These are phyloP conservation scores for Pangasius mekongensis DNA, from an alignment of 2,797 vertebrate genomes.

Conservation along the genomic window DNA sequence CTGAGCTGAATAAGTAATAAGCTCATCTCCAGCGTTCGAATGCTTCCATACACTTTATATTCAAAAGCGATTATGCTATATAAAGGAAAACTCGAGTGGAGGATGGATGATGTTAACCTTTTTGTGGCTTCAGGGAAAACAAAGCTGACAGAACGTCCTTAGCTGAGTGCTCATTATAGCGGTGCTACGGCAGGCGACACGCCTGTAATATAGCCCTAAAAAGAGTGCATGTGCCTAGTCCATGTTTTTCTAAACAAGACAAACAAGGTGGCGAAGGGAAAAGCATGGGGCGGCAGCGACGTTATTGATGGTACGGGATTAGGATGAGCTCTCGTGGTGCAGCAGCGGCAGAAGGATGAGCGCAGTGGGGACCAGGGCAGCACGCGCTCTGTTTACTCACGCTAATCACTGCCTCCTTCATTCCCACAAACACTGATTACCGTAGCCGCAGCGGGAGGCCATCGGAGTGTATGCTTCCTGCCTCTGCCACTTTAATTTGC, in stretches of 20 bases:
- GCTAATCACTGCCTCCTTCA: constrained; percentile 66
- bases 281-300: neutral
- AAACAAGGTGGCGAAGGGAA: constrained; percentile 11
- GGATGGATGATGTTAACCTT: constrained; percentile 44
- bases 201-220: constrained; percentile 29
- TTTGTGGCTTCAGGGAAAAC: constrained; percentile 10
- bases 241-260: constrained; percentile 26
- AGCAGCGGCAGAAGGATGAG: constrained; percentile 52
- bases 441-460: constrained; percentile 62
- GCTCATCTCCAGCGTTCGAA: constrained; percentile 35
- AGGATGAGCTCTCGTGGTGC: constrained; percentile 46
- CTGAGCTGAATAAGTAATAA: constrained; percentile 46
- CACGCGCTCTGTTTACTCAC: constrained; percentile 66
- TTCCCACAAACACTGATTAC: constrained; percentile 70
- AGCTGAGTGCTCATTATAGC: neutral
- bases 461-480: constrained; percentile 45
- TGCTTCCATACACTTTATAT: constrained; percentile 43
- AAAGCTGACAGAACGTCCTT: neutral
- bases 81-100: constrained; percentile 34
- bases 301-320: constrained; percentile 42
- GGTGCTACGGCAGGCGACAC: neutral
- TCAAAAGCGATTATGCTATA: constrained; percentile 47
- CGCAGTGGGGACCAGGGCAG: constrained; percentile 56
- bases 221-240: constrained; percentile 22
- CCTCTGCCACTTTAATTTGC: constrained; percentile 58